Percentiles rank a stretch among this genome's conserved stretches.
These are phyloP conservation scores for Carterocephalus palaemon DNA, from an alignment of 2,888 invertebrate genomes.

Conservation along the genomic window DNA sequence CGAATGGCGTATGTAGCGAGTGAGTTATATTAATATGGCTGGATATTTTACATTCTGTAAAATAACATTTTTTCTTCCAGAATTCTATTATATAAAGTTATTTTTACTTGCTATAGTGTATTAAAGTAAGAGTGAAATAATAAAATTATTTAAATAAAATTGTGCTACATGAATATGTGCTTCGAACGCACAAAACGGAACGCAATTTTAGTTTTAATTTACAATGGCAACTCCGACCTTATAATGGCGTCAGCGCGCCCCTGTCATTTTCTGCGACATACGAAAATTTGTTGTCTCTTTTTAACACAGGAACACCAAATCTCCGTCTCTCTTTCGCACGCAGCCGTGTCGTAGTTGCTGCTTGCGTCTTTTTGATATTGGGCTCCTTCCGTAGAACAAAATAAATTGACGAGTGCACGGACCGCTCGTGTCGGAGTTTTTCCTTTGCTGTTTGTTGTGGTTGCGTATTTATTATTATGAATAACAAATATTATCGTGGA, in stretches of 20 bases:
- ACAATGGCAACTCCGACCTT: slow-evolving; percentile 31
- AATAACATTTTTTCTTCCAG: too few relatives aligned
- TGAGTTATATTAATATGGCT: too few relatives aligned
- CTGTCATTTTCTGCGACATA: slow-evolving; percentile 24
- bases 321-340: slow-evolving; percentile 26
- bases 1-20: too few relatives aligned
- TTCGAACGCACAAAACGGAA: slow-evolving; percentile 29
- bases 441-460: slow-evolving; percentile 53
- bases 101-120: too few relatives aligned
- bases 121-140: too few relatives aligned
- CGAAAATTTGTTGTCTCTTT: slow-evolving; percentile 26
- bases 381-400: slow-evolving; percentile 38
- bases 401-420: slow-evolving; percentile 49
- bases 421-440: slow-evolving; percentile 55
- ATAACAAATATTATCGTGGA: slow-evolving; percentile 17
- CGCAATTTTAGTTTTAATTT: slow-evolving; percentile 16
- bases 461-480: slow-evolving; percentile 43
- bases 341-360: slow-evolving; percentile 15
- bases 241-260: slow-evolving; percentile 40
- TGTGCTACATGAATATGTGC: slow-evolving; percentile 12
- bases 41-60: too few relatives aligned
- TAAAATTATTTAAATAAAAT: too few relatives aligned
- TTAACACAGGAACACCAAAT: slow-evolving; percentile 8
- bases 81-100: too few relatives aligned
- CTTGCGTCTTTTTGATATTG: slow-evolving; percentile 27